These are phyloP conservation scores for Dascillus cervinus DNA, from an alignment of 2,888 invertebrate genomes.

Conservation along the genomic window DNA sequence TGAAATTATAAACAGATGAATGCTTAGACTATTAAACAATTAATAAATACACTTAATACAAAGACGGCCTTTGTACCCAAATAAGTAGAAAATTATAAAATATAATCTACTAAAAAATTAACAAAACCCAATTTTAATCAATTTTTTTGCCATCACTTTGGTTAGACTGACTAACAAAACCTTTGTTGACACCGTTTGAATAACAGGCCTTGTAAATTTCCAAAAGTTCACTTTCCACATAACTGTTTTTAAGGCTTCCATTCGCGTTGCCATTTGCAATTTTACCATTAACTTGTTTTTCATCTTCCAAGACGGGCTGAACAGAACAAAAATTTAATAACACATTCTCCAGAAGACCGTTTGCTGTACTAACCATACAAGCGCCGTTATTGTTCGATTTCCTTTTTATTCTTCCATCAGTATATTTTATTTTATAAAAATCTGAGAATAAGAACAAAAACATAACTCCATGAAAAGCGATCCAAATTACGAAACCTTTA, in stretches of 20 bases:
- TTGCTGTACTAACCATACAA: conserved; percentile 76
- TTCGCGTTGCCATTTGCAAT: conserved; percentile 29
- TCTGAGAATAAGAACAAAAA: conserved; percentile 92
- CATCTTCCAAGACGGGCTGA: conserved; percentile 58
- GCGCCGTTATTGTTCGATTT: conserved; percentile 38
- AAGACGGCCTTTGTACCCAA: too few species aligned
- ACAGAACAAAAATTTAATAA: too few species aligned
- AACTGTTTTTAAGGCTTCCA: conserved; percentile 37
- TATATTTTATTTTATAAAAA: conserved; percentile 84
- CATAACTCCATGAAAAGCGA: conserved; percentile 86
- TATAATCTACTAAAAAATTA: too few species aligned
- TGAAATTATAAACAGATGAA: too few species aligned
- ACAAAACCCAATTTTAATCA: too few species aligned
- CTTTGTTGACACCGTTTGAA: conserved; percentile 56
- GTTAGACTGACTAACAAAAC: conserved; percentile 45
- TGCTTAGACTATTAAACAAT: too few species aligned
- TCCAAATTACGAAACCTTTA: conserved; percentile 86
- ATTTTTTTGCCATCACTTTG: conserved; percentile 24
- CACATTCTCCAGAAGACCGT: too few species aligned
- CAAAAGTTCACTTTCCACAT: conserved; percentile 48
- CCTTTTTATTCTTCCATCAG: conserved; percentile 37
- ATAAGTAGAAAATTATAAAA: too few species aligned
- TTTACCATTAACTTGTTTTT: conserved; percentile 21
- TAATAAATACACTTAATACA: too few species aligned
- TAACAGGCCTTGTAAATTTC: conserved; percentile 55